Evolutionary conservation across 1,140 invertebrate genomes (phyloP).

Genomic region (Hyles vespertilio): DNA sequence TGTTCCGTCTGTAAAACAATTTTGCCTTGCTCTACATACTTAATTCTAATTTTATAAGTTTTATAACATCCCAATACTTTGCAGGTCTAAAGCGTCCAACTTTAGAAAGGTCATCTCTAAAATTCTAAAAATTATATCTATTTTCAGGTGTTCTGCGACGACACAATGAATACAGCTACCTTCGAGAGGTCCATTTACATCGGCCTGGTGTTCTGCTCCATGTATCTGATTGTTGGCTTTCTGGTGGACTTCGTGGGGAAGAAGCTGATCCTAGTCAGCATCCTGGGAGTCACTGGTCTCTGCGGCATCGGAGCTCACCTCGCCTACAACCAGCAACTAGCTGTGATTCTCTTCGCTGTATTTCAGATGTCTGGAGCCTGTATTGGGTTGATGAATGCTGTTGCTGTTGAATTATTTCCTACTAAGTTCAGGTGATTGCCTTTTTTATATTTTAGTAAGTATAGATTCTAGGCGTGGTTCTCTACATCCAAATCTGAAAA

Average conservation of each 20-base stretch:
- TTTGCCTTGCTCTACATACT: too few relatives aligned
- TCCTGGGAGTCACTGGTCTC: constrained; percentile 43
- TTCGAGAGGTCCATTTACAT: constrained; percentile 67
- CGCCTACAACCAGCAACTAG: constrained; percentile 39
- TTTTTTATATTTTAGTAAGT: constrained; percentile 7
- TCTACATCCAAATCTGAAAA: too few relatives aligned
- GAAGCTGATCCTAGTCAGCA: constrained; percentile 50
- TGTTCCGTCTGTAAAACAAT: too few relatives aligned
- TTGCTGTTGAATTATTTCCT: constrained; percentile 64
- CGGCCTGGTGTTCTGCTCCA: constrained; percentile 63
- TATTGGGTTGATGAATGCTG: constrained; percentile 67
- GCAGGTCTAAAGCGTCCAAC: too few relatives aligned
- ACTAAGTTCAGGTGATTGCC: constrained; percentile 55
- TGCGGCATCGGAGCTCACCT: constrained; percentile 49
- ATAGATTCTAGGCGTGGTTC: too few relatives aligned
- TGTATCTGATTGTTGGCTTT: constrained; percentile 65
- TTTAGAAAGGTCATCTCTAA: background rate
- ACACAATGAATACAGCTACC: constrained; percentile 57
- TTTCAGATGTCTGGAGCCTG: constrained; percentile 68
- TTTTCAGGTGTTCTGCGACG: constrained; percentile 44
- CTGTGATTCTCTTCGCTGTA: constrained; percentile 56
- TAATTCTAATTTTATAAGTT: too few relatives aligned
- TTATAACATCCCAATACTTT: too few relatives aligned
- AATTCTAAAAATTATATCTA: background rate
- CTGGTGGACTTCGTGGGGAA: constrained; percentile 64